Evolutionary conservation across 2,888 invertebrate species (phyloP).

Genomic region (Ischnus inquisitorius): DNA sequence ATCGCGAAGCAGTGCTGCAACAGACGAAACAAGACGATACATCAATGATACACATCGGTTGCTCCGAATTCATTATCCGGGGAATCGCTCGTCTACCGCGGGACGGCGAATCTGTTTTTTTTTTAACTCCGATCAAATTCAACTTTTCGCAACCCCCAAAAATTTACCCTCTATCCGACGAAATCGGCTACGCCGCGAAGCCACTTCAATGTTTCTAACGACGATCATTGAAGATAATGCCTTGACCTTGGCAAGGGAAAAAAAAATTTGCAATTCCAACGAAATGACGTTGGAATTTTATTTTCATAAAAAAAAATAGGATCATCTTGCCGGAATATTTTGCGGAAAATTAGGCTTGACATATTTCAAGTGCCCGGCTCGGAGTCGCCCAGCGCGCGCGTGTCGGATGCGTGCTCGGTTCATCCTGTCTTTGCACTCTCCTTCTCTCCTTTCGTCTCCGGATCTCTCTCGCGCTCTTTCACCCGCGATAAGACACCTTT

Average conservation of each 20-base stretch:
- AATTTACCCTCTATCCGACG: too few species aligned
- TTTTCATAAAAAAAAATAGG: background rate
- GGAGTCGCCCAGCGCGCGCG: background rate
- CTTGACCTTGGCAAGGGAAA: too few species aligned
- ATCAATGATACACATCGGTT: background rate
- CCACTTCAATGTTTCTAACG: too few species aligned
- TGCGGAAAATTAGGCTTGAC: background rate
- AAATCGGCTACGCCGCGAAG: too few species aligned
- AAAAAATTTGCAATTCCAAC: background rate
- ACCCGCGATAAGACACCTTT: conserved; percentile 16
- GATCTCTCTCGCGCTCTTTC: background rate
- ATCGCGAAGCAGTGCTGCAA: conserved; percentile 95
- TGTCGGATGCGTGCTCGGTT: background rate
- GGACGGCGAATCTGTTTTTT: too few species aligned
- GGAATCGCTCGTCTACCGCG: too few species aligned
- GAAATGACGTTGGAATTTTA: background rate
- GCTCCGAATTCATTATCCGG: background rate
- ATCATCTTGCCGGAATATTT: background rate
- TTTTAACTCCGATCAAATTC: too few species aligned
- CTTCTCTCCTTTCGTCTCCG: conserved; percentile 3
- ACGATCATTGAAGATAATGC: too few species aligned
- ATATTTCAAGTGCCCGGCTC: background rate
- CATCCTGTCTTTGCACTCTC: conserved; percentile 1
- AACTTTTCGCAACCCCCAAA: too few species aligned
- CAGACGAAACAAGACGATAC: conserved; percentile 62